Base-by-base conservation (phyloP, 2,888 invertebrate genomes). In the Linnaemya vulpina region DNA sequence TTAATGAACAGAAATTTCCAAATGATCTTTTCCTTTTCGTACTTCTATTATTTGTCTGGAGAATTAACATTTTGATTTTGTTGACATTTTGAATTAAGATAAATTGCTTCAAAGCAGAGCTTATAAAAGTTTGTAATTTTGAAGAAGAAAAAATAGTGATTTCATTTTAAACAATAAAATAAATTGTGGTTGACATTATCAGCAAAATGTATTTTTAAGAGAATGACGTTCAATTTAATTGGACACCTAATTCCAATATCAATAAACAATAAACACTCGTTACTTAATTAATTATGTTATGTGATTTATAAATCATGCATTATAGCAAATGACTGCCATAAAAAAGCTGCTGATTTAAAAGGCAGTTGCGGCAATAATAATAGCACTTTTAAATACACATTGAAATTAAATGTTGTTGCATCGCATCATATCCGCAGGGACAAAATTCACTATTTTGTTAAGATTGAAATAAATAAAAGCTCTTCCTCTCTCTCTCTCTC, bases 81-180 rank as follows among this genome's bases (percentile, higher is more conserved):
- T 80, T 73, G 76, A 84, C 84, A 80, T 46, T 84, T 80, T 76
- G 38, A 84, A 80, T 84, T 84, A 73, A 76, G 76, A 84, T 80
- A 74, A 84, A 84, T 84, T 73, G 62, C 73, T 67, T 67, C 74
- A 71, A 67, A 76, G 67, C 35, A 40, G 49, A 80, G 20, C 74
- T 75, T 81, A 43, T n/a, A 51, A 11, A 53, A n/a, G 51, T 25
- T 55, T 55, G 25, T 15, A 30, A 15, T 25, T 15, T 40, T 30
- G 5, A 30, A 38, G 13, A 55, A 13, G 11, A 53, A 55, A 55
- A 55, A 55, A 55, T 30, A 55, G 17, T 25, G 11, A 25, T 25
- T 55, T 55, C 25, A 13, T 22, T 55, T 17, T 17, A 1, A 49
- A 11, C 9, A 55, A 55, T 40, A 40, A 40, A 40, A 40, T 1